Base-by-base conservation (phyloP, 2,888 invertebrate genomes). In the Drosophila antonietae region DNA sequence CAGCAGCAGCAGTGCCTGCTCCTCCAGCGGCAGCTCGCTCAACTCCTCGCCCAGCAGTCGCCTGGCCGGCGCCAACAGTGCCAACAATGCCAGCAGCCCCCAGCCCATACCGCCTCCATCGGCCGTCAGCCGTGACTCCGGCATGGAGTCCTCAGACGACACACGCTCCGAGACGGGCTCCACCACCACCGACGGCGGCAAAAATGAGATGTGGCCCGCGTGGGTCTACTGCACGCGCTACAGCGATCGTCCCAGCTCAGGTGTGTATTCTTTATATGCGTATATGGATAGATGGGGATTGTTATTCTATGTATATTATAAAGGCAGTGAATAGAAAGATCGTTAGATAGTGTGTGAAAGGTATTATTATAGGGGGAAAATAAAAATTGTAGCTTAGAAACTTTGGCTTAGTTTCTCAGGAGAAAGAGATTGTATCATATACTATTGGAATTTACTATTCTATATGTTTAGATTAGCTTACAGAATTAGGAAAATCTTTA, bases 161-260 rank as follows among this genome's bases (percentile, higher is more conserved):
- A 92, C 93, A 3, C 91, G 92, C 72, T 93, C 93, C 41, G 93
- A 93, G 49, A 90, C 91, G 31, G 93, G 92, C 31, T 92, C 92
- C 35, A 92, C 92, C 0, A 92, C 92, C 43, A 92, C 93, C 52
- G 93, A 92, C 12, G 91, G 92, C 58, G 92, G 92, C 66, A 93
- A 86, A 79, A 93, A 82, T 88, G 91, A 91, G 66, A 92, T 97
- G 90, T 98, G 98, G 97, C 99, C 99, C 0, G 98, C 99, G 37
- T 99, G 99, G 99, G 98, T 99, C 52, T 99, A 98, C 93, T 99
- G 99, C 93, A 99, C 99, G 9, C 94, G 99, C 91, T 99, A 99
- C 93, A 96, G 96, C 88, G 97, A 97, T 92, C 94, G 97, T 89
- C 97, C 97, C 7, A 97, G 97, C 93, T 97, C 97, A 93, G 97